These are phyloP conservation scores for Siphlonurus alternatus DNA, from an alignment of 2,888 invertebrate species.

Conservation along the genomic window DNA sequence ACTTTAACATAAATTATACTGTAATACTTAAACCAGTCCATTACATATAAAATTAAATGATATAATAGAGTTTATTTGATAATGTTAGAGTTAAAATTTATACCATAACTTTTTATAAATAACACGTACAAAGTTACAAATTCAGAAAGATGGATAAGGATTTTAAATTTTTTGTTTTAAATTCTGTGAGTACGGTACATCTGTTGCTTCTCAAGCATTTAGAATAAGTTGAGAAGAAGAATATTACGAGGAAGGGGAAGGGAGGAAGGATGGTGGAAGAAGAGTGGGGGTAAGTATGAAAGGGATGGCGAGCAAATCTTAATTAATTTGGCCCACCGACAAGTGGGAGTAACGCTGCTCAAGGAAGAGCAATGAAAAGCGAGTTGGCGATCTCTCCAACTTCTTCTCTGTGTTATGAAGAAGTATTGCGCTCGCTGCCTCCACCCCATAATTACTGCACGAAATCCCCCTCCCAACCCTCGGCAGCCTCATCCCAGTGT, in stretches of 20 bases:
- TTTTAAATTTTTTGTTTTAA: no score
- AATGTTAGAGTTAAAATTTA: no score
- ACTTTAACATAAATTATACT: no score
- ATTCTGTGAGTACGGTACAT: background rate
- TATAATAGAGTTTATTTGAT: no score
- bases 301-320: background rate
- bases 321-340: background rate
- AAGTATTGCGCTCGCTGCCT: background rate
- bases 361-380: background rate
- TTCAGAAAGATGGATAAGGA: no score
- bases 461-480: background rate
- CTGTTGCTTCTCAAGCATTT: background rate
- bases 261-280: background rate
- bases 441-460: background rate
- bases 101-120: no score
- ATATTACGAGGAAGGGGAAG: background rate
- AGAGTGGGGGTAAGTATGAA: background rate
- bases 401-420: background rate
- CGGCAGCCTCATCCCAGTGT: background rate
- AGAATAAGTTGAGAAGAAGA: background rate
- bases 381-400: background rate
- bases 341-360: background rate
- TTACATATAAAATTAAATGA: no score
- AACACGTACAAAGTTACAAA: no score
- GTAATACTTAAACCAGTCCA: no score